These are phyloP conservation scores for Hemibagrus guttatus DNA, from an alignment of 2,797 vertebrate species.

Conservation along the genomic window DNA sequence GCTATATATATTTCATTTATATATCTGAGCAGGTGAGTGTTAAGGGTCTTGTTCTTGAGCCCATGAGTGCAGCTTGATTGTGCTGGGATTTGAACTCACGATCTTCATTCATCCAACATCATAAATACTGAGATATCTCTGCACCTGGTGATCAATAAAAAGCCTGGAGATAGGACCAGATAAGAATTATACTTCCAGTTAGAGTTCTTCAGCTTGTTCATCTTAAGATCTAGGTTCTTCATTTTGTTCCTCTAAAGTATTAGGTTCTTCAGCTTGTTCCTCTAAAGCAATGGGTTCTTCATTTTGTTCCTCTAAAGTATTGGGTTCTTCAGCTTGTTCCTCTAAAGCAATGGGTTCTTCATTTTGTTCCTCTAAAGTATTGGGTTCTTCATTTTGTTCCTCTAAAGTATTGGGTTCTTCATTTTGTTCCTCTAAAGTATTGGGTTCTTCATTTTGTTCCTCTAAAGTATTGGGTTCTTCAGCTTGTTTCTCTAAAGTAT, in stretches of 20 bases:
- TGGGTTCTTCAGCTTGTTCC: neutral
- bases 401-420: neutral
- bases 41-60: neutral
- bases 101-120: neutral
- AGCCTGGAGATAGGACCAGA: too few relatives aligned
- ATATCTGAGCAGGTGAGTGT: neutral
- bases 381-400: too few relatives aligned
- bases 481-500: too few relatives aligned
- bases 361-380: too few relatives aligned
- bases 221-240: too few relatives aligned
- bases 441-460: neutral
- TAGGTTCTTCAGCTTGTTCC: neutral
- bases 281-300: neutral
- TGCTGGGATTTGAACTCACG: neutral
- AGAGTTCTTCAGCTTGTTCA: neutral
- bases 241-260: neutral
- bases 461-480: neutral
- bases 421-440: neutral
- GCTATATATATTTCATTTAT: neutral
- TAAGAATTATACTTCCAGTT: neutral
- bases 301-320: neutral
- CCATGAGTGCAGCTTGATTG: neutral
- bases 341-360: neutral
- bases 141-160: too few relatives aligned
- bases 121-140: too few relatives aligned